Evolutionary conservation across 2,113 vertebrate genomes (phyloP), one percentile per base, ranked within the genome.

Genomic region (Thunnus maccoyii): DNA sequence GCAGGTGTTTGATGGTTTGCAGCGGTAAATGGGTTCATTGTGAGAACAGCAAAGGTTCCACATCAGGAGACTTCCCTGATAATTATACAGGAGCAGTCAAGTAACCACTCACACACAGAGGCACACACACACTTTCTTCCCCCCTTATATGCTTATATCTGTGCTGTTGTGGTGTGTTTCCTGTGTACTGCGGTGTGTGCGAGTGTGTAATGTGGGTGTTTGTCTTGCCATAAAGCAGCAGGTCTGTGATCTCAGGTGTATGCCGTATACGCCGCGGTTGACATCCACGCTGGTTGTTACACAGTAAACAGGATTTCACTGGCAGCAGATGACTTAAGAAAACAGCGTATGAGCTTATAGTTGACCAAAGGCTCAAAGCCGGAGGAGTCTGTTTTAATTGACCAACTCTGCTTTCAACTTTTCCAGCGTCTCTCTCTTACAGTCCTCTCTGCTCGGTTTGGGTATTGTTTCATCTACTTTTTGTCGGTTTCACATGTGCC

Each of bases 21-120:
- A 92, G 88, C 70, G 5, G 89, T 93, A 93, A 94, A 94, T 93
- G 86, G 92, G 91, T 93, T 93, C 91, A 90, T 93, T 93, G 92
- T 93, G 91, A 86, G 86, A 93, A 89, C 88, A 88, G 93, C 88
- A 92, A 93, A 94, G 90, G 92, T 93, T 91, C 82, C 84, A 94
- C 92, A 92, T 92, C 91, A 89, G 86, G 91, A 93, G 91, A 89
- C 81, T 90, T 93, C 85, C 83, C 86, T 50, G 85, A 68, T 93
- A 94, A 94, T 94, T 94, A 94, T 85, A 89, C 86, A 67, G 89
- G 75, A 82, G 88, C 83, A 86, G 86, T 87, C 78, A 80, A 72
- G 81, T 66, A 86, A 85, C 80, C 63, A 47, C 83, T 55, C 69
- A 78, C 76, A 66, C 86, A 76, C 72, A 68, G 69, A 81, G 44